A percentile compares a stretch with the other conserved stretches of the same genome.
Evolutionary conservation across 2,113 vertebrate genomes (phyloP).

Genomic region (Notothenia coriiceps): DNA sequence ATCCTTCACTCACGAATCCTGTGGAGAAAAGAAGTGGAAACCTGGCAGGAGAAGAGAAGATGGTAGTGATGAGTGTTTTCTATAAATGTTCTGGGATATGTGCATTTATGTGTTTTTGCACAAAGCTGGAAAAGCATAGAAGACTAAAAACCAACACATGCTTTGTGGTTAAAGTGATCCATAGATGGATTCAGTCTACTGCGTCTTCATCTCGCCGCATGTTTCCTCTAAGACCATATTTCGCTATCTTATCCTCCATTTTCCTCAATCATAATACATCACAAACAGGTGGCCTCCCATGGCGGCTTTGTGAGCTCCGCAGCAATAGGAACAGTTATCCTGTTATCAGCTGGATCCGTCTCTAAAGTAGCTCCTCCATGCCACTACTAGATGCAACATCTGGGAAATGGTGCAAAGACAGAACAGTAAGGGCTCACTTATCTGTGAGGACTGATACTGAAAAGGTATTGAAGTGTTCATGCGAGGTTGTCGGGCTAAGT

Average conservation of each 20-base stretch:
- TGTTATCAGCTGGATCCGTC: slow-evolving; percentile 48
- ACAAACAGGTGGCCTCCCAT: slow-evolving; percentile 47
- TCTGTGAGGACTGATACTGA: slow-evolving; percentile 54
- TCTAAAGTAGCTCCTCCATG: slow-evolving; percentile 50
- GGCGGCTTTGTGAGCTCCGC: slow-evolving; percentile 25
- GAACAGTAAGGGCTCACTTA: slow-evolving; percentile 55
- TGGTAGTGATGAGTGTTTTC: neutral
- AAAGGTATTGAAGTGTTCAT: slow-evolving; percentile 27
- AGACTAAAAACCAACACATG: slow-evolving; percentile 6
- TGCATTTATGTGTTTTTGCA: neutral
- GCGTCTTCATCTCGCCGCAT: slow-evolving; percentile 21
- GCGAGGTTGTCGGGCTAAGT: slow-evolving; percentile 28
- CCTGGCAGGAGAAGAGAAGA: slow-evolving; percentile 24
- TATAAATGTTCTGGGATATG: neutral
- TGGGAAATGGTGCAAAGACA: slow-evolving; percentile 59
- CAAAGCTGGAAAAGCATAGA: neutral
- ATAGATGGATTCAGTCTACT: slow-evolving; percentile 4
- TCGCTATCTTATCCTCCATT: slow-evolving; percentile 19
- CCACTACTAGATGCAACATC: slow-evolving; percentile 47
- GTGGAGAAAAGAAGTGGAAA: slow-evolving; percentile 14
- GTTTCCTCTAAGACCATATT: slow-evolving; percentile 28
- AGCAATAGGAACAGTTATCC: slow-evolving; percentile 11
- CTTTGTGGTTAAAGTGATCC: slow-evolving; percentile 5
- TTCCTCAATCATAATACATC: slow-evolving; percentile 33
- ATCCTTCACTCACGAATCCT: slow-evolving; percentile 74